Evolutionary conservation across 2,797 vertebrate species (phyloP), one percentile per base, ranked within the genome.

Genomic region (Melanotaenia nigrans): DNA sequence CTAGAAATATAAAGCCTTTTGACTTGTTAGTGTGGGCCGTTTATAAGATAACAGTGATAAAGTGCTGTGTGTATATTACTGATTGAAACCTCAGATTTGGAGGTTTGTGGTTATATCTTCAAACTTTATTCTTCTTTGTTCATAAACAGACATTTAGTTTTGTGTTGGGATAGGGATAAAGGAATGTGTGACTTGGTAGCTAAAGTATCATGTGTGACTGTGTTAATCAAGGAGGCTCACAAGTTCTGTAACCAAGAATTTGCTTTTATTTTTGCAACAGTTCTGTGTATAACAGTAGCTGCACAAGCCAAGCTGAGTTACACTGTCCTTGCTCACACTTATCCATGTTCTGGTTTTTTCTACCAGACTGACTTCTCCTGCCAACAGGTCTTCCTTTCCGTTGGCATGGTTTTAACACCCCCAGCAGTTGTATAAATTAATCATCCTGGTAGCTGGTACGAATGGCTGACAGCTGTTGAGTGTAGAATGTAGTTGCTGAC

Each of bases 1-100:
- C 18, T 36, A 62, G 66, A 68, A 81, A 80, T 87, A 47, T 84
- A 80, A 72, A 83, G 77, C 58, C 53, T 56, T 56, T 65, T 65
- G 60, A n/a, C 36, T n/a, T 51, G 33, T 51, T 58, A n/a, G 16
- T 47, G 54, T 65, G 14, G 11, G 33, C 7, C 16, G 32, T 6
- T 11, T 33, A 60, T 24, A 24, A 49, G 24, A 49, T 16, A 47
- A 59, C 12, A 24, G 8, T 2, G 1, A 2, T 58, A 13, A 45
- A 59, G 35, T 33, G 30, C 20, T 33, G 22, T 75, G 10, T 30
- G 30, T 30, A 30, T 13, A 58, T 72, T 72, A 25, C 36, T 78
- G 28, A 67, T 3, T 67, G 25, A 64, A 64, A 63, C 24, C 42
- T 54, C 24, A 24, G 22, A 61, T 83, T 56, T 77, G 35, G 32